Percentiles rank a stretch among this genome's conserved stretches.
Conservation (phyloP, 1,140 invertebrate species). For the Drosophila paulistorum region DNA sequence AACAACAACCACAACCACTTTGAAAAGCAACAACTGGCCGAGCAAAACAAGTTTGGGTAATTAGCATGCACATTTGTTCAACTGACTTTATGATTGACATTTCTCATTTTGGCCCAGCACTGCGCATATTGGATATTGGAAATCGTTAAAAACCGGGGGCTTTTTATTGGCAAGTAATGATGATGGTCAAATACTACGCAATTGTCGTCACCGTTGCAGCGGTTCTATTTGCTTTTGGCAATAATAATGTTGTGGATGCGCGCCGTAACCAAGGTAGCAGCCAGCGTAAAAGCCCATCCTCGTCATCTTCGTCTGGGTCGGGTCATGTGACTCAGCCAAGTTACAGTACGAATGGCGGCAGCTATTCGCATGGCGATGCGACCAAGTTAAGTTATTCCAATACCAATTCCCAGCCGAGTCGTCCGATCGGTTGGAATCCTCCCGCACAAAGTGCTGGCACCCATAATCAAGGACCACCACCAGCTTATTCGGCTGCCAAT, state of each 20-base stretch:
- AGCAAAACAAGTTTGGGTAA: conserved; percentile 20
- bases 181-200: conserved; percentile 47
- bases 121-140: conserved; percentile 17
- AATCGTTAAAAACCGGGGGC: conserved; percentile 42
- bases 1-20: not conserved
- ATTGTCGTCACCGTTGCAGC: conserved; percentile 46
- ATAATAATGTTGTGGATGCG: conserved; percentile 60
- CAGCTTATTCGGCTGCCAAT: conserved; percentile 73
- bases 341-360: conserved; percentile 49
- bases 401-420: conserved; percentile 78
- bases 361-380: conserved; percentile 72
- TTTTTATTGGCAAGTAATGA: conserved; percentile 24
- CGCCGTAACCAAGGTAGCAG: conserved; percentile 63
- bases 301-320: conserved; percentile 50
- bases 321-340: conserved; percentile 72
- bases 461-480: conserved; percentile 52
- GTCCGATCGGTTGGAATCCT: conserved; percentile 77
- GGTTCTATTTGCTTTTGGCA: conserved; percentile 34
- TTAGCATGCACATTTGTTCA: conserved; percentile 20
- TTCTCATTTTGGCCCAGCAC: not conserved
- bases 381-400: conserved; percentile 78
- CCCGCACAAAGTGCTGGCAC: conserved; percentile 35
- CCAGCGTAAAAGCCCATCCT: conserved; percentile 60
- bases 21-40: not conserved
- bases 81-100: conserved; percentile 40